Base-by-base conservation (phyloP, 92 coral and sea anemone species). In the Porites evermanni region DNA sequence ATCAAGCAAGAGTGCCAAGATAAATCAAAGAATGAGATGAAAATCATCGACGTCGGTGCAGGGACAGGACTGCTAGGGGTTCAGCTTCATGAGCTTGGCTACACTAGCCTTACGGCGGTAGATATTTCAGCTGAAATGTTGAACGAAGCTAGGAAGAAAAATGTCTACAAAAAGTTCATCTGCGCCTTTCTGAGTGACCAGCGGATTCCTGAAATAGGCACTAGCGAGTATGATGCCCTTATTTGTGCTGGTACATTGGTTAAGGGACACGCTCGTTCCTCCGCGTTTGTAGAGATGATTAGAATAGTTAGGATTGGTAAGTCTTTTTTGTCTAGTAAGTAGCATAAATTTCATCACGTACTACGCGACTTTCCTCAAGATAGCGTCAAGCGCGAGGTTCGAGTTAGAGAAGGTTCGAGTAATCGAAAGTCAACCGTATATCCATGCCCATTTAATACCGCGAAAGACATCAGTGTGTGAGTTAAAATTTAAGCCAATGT, bases 91-190 rank as follows among this genome's bases (percentile, higher is more conserved):
- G 51, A 32, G 20, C 54, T 72, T n/a, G 76, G 76, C 21, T 72
- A 72, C 76, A 50, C 20, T 14, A 19, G 18, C 76, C n/a, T 72
- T 7, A 20, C 47, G 47, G 76, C 76, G 11, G 1, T 72, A 19
- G 76, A 72, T 72, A 72, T 72, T 44, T 72, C 76, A 11, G 56
- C 47, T 16, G 76, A 72, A 72, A 72, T 72, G 76, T 18, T 72
- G 23, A 44, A 72, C 18, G 76, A 72, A 72, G 59, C 76, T 8
- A 72, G 51, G n/a, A 72, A 72, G 76, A 72, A 72, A 72, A n/a
- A n/a, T n/a, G 20, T 72, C 7, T 72, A 72, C 76, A 72, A 12
- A 58, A 16, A 53, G 12, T 16, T 72, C 4, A 72, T 72, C 76
- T 72, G 76, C 76, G 76, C 76, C 13, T 6, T 54, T 20, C 11